Evolutionary conservation across 2,113 vertebrate species (phyloP), one percentile per base, ranked within the genome.

Genomic region (Pampusana beccarii): DNA sequence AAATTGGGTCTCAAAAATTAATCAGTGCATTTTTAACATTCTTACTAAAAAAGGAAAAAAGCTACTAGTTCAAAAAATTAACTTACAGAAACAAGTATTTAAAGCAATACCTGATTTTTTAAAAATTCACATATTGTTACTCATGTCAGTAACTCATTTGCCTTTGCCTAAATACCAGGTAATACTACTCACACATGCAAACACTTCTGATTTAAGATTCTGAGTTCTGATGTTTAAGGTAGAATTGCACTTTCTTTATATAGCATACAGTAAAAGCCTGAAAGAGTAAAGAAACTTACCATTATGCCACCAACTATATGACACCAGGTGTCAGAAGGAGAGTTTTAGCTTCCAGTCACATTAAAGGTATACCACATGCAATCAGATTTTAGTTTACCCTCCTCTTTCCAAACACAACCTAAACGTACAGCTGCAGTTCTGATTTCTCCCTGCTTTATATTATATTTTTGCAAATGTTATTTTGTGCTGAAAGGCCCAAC

Each of bases 201-300:
- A 88, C 24, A 73, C 25, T 86, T 90, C 38, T 54, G 34, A 36
- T 75, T 87, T 79, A 82, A 64, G 8, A 94, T 29, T 82, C 33
- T 51, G 26, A 92, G 86, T 33, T 89, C 60, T 92, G 80, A 90
- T 82, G 33, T 74, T 89, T 80, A 92, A 82, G 25, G 57, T 92
- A 34, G 28, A 95, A 97, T 94, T 96, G 95, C 92, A 97, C 92
- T 95, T 96, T 36, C 48, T 91, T 95, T 73, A 94, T 40, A 82
- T 5, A 90, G 73, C 36, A 70, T 80, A 65, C 3, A 94, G 60
- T 79, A 92, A 77, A 95, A 91, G 74, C 46, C 78, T 70, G 70
- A 34, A 90, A 93, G 34, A 91, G 67, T 64, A 93, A 80, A 91
- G 73, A 91, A 94, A 66, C 40, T 71, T 94, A 54, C 16, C 56